phyloP scores from a whole-genome alignment of 2,888 invertebrate genomes.

The Lasioglossum vierecki region DNA sequence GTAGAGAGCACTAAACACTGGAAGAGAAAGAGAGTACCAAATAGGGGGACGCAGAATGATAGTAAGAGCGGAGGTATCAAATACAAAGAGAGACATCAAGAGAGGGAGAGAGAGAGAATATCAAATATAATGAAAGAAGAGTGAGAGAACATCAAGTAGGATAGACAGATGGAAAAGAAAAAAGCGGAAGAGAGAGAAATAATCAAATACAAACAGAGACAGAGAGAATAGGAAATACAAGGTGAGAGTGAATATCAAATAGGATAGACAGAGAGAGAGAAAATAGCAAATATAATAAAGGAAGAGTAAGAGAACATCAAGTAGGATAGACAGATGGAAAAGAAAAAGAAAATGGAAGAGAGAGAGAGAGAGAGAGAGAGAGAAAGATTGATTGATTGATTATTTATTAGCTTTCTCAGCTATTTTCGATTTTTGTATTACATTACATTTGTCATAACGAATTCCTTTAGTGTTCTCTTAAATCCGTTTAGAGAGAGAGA shows the following conservation, averaged over 20 bases:
- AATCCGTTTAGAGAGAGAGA: conserved; percentile 7
- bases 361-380: no score
- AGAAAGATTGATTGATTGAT: no score
- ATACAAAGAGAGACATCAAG: neutral
- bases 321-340: neutral
- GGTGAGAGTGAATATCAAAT: conserved; percentile 12
- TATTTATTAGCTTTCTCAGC: no score
- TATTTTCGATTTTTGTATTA: no score
- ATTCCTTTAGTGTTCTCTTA: no score
- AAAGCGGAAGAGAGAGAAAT: neutral
- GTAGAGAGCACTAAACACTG: neutral
- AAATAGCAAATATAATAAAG: no score
- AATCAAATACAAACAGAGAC: neutral
- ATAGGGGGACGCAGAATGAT: neutral
- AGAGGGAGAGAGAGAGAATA: conserved; percentile 34
- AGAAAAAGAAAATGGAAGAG: no score
- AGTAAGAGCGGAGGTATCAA: neutral
- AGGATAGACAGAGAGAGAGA: conserved; percentile 37
- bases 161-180: neutral
- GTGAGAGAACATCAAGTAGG: neutral
- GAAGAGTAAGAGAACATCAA: neutral
- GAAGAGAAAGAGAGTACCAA: neutral
- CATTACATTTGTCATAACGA: no score
- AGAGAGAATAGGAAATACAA: conserved; percentile 7
- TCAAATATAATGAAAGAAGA: no score